These are phyloP conservation scores for Drosophila takahashii DNA, from an alignment of 1,140 invertebrate species.

Conservation along the genomic window DNA sequence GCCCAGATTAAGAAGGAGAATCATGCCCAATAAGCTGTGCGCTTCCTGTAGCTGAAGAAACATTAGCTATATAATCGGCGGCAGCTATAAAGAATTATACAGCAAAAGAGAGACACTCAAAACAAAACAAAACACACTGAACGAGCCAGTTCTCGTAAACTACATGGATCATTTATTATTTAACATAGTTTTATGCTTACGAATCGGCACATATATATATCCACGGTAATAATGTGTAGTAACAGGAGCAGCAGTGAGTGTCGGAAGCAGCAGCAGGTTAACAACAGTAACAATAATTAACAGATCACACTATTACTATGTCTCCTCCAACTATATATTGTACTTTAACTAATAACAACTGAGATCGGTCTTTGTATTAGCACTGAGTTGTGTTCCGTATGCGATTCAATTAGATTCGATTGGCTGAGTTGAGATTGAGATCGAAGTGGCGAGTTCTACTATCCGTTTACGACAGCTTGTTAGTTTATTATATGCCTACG, in stretches of 20 bases:
- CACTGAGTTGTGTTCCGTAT: constrained; percentile 64
- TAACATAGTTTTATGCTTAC: constrained; percentile 71
- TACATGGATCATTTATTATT: constrained; percentile 69
- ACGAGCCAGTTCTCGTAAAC: constrained; percentile 29
- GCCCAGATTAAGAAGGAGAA: constrained; percentile 82
- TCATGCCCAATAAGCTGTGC: constrained; percentile 67
- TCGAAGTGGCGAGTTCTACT: constrained; percentile 35
- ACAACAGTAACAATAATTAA: constrained; percentile 78
- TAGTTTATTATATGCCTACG: constrained; percentile 23
- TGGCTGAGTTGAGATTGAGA: constrained; percentile 57
- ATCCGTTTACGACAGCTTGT: constrained; percentile 48
- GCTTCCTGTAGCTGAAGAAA: constrained; percentile 22
- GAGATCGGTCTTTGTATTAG: constrained; percentile 63
- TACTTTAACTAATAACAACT: constrained; percentile 52
- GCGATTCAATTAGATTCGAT: constrained; percentile 50
- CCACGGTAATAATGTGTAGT: constrained; percentile 56
- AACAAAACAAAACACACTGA: constrained; percentile 7
- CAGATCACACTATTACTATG: constrained; percentile 58
- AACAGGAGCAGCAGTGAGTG: constrained; percentile 53
- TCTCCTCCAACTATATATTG: constrained; percentile 50
- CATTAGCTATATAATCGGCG: constrained; percentile 25
- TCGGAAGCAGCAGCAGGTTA: constrained; percentile 63
- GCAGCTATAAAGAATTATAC: neutral
- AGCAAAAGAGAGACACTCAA: constrained; percentile 10
- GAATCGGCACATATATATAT: constrained; percentile 62